Percentiles rank a stretch among this genome's conserved stretches.
Evolutionary conservation across 2,888 invertebrate genomes (phyloP).

Genomic region (Pseudanteris insignis): DNA sequence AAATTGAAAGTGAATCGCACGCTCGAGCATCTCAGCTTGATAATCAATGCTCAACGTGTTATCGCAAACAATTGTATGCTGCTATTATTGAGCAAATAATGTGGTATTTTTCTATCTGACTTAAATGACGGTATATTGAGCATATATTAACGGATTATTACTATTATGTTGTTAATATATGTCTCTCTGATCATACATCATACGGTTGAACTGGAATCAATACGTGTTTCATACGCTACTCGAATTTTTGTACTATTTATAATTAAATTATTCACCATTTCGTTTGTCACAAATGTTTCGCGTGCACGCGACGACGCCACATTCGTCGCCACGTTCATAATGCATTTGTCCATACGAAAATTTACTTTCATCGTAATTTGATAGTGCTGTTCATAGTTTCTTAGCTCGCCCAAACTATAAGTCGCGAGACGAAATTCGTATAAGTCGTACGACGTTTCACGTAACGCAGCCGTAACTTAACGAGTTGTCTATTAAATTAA

Average conservation of each 20-base stretch:
- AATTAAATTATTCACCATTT: constrained; percentile 16
- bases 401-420: not conserved
- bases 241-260: constrained; percentile 33
- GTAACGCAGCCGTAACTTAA: not conserved
- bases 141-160: constrained; percentile 25
- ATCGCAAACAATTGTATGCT: too few species aligned
- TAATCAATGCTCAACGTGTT: too few species aligned
- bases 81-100: constrained; percentile 33
- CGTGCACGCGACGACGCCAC: too few species aligned
- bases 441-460: too few species aligned
- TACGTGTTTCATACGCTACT: constrained; percentile 28
- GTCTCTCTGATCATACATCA: constrained; percentile 31
- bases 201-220: constrained; percentile 29
- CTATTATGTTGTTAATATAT: constrained; percentile 26
- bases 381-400: too few species aligned
- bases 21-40: too few species aligned
- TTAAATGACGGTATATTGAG: constrained; percentile 20
- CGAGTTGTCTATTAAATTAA: not conserved
- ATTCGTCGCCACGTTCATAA: too few species aligned
- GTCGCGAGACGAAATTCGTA: too few species aligned
- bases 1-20: constrained; percentile 19
- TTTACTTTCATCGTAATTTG: not conserved
- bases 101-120: constrained; percentile 32
- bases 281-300: constrained; percentile 7
- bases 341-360: not conserved